Conservation (phyloP, 2,113 vertebrate species). For the Callithrix jacchus region DNA sequence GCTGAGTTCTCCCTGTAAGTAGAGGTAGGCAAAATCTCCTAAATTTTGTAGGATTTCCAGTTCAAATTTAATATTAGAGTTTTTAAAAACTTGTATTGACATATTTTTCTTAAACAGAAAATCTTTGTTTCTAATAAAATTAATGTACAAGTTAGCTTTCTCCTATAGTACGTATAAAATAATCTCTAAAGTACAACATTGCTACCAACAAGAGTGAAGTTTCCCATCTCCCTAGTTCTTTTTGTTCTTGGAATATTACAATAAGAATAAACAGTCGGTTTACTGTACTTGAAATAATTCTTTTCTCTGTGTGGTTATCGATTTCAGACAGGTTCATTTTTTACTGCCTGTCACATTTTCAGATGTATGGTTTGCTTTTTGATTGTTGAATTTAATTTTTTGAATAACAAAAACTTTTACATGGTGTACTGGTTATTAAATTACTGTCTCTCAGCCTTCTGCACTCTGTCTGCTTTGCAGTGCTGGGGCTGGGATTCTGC, state of each 20-base stretch:
- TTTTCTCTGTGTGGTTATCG: conserved; percentile 16
- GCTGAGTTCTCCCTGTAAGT: neutral
- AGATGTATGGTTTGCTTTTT: conserved; percentile 3
- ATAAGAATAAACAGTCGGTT: neutral
- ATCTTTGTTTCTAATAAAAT: neutral
- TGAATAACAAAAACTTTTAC: neutral
- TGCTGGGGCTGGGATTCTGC: neutral
- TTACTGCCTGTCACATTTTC: conserved; percentile 27
- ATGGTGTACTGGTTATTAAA: neutral
- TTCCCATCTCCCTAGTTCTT: conserved; percentile 11
- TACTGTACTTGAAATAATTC: conserved; percentile 44
- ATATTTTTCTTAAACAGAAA: neutral
- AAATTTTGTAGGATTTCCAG: neutral
- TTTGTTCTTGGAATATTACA: conserved; percentile 24
- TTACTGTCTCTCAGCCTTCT: neutral
- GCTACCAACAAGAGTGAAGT: neutral
- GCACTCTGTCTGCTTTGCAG: neutral
- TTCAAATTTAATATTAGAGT: neutral
- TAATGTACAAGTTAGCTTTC: neutral
- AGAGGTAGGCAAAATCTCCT: neutral
- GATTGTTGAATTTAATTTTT: neutral
- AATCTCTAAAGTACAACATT: conserved; percentile 7
- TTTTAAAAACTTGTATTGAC: neutral
- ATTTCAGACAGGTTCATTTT: conserved; percentile 30
- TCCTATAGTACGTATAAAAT: neutral